phyloP scores from a whole-genome alignment of 1,140 invertebrate genomes.

The Bactericera cockerelli region DNA sequence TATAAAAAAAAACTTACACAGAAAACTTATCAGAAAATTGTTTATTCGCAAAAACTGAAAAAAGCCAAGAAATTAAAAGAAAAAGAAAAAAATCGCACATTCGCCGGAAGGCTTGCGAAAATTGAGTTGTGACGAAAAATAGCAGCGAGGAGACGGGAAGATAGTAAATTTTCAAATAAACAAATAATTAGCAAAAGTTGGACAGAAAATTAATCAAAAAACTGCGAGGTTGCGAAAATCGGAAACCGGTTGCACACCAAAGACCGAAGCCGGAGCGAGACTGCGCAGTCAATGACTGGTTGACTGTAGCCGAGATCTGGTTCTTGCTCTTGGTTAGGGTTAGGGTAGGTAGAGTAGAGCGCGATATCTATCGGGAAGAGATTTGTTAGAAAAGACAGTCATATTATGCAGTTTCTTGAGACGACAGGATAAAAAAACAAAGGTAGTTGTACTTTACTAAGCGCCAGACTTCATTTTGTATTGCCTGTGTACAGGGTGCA shows the following conservation, averaged over 20 bases:
- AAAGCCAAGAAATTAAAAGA: too few species aligned
- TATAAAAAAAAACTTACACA: too few species aligned
- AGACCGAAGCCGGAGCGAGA: background rate
- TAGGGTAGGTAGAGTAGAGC: background rate
- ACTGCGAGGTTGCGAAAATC: background rate
- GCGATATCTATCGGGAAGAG: conserved; percentile 2
- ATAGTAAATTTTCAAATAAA: background rate
- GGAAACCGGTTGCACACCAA: background rate
- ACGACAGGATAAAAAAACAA: background rate
- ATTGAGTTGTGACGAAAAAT: background rate
- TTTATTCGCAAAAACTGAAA: too few species aligned
- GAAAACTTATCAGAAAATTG: too few species aligned
- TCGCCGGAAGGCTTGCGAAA: background rate
- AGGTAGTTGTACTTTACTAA: background rate
- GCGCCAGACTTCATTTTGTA: conserved; percentile 5
- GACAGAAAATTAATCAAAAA: background rate
- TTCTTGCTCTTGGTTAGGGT: background rate
- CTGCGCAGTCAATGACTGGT: conserved; percentile 4
- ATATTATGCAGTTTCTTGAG: conserved; percentile 5
- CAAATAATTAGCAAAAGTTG: background rate
- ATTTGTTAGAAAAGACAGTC: conserved; percentile 7
- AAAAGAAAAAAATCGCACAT: too few species aligned
- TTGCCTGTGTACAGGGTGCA: too few species aligned
- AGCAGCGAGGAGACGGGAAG: background rate
- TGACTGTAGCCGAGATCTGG: background rate